These are phyloP conservation scores for Coturnix japonica DNA, from an alignment of 2,113 vertebrate genomes.

Conservation along the genomic window DNA sequence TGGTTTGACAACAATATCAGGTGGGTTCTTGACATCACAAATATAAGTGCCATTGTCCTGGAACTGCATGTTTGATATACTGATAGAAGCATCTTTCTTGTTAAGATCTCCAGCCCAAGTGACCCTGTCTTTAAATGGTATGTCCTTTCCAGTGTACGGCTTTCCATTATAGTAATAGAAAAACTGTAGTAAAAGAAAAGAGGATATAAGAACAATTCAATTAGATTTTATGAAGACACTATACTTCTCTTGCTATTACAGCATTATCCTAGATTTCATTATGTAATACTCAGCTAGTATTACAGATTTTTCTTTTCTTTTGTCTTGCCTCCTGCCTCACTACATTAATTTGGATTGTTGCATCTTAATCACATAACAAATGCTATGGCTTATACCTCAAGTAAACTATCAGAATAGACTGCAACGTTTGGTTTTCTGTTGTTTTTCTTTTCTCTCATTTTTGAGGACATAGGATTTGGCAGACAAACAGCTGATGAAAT, in stretches of 20 bases:
- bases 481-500: neutral
- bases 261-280: neutral
- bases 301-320: neutral
- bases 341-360: neutral
- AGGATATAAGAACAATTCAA: slow-evolving; percentile 30
- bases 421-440: neutral
- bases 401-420: neutral
- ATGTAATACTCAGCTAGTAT: neutral
- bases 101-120: slow-evolving; percentile 91
- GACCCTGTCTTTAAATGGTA: slow-evolving; percentile 84
- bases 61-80: slow-evolving; percentile 86
- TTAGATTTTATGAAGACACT: neutral
- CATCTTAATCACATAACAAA: neutral
- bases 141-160: slow-evolving; percentile 71
- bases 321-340: neutral
- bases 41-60: slow-evolving; percentile 92
- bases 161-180: slow-evolving; percentile 84
- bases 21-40: slow-evolving; percentile 92
- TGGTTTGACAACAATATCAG: slow-evolving; percentile 84
- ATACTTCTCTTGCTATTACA: neutral
- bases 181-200: slow-evolving; percentile 79
- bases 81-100: slow-evolving; percentile 92
- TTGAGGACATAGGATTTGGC: neutral
- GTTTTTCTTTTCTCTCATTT: neutral
- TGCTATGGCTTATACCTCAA: neutral